Evolutionary conservation across 2,113 vertebrate species (phyloP), one percentile per base, ranked within the genome.

Genomic region (Parus major): DNA sequence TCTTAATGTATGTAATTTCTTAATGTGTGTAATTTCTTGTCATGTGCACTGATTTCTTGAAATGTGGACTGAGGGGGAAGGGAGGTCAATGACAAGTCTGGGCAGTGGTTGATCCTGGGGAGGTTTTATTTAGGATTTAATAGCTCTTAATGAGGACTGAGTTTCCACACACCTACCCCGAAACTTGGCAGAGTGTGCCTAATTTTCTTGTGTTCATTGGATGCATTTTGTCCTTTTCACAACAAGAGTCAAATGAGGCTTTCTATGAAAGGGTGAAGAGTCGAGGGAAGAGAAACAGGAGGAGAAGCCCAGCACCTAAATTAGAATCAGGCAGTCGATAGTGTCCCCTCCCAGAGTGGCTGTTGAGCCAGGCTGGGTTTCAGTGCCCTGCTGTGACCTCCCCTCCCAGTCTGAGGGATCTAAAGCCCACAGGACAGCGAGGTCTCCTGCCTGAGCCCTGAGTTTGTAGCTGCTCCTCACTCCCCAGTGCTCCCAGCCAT

Each of bases 11-110:
- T 39, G 39, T 11, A 39, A 39, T 39, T 39, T 39, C 39, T 39
- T 39, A 39, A 69, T 22, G 0, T 4, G 2, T 20, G 8, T 27
- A 5, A 10, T 72, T 66, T 35, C 10, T 68, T 64, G 25, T 27
- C 5, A 1, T 39, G 39, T 39, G 39, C 11, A 39, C 39, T 39
- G 39, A 39, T 39, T 39, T 39, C 39, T 39, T 39, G 44, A 66
- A 85, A n/a, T 2, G 3, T 1, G 1, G 65, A 5, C 42, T 31
- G 39, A 14, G 3, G 3, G 16, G 41, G 19, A 28, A 65, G 33
- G 20, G 42, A 61, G 55, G 22, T 36, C 81, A 63, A 0, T 14
- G 41, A 27, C 33, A 63, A 44, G 12, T 11, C 33, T 55, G 56
- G 33, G 65, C 49, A 47, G 29, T 39, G 71, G 16, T 28, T 71